Evolutionary conservation across 2,113 vertebrate species (phyloP).

Genomic region (Xiphias gladius): DNA sequence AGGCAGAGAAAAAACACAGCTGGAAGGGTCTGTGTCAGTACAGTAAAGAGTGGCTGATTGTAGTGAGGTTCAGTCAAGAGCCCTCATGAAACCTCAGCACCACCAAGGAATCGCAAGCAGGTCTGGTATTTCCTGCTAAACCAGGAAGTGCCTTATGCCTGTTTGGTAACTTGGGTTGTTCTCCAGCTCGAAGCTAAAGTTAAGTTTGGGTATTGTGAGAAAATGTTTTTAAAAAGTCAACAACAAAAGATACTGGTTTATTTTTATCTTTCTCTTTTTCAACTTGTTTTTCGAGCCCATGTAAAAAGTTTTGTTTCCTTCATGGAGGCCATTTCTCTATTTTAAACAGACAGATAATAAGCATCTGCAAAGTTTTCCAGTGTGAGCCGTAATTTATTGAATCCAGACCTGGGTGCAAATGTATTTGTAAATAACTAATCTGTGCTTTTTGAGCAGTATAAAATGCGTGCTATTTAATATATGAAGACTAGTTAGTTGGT

Average conservation of each 20-base stretch:
- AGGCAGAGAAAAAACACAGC: constrained; percentile 23
- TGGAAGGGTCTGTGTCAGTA: constrained; percentile 25
- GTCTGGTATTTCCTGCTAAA: constrained; percentile 39
- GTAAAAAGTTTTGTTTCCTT: constrained; percentile 23
- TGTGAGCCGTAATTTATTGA: neutral
- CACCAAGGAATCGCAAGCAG: constrained; percentile 10
- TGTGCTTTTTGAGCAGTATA: neutral
- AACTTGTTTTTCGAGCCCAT: constrained; percentile 4
- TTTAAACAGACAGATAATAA: constrained; percentile 17
- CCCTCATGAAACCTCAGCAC: constrained; percentile 16
- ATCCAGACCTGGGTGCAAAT: neutral
- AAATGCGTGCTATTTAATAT: neutral
- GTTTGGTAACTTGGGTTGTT: constrained; percentile 24
- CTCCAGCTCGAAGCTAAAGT: constrained; percentile 39
- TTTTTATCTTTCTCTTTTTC: constrained; percentile 8
- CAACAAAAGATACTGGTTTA: neutral
- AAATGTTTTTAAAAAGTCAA: neutral
- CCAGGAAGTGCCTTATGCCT: constrained; percentile 46
- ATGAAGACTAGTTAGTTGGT: neutral
- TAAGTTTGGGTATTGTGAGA: constrained; percentile 14
- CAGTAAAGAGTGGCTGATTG: constrained; percentile 7
- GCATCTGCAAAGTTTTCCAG: constrained; percentile 24
- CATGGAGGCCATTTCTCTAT: neutral
- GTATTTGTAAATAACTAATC: constrained; percentile 14
- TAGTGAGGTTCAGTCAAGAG: constrained; percentile 14